These are phyloP conservation scores for Hetaerina titia DNA, from an alignment of 2,888 invertebrate genomes.

Conservation along the genomic window DNA sequence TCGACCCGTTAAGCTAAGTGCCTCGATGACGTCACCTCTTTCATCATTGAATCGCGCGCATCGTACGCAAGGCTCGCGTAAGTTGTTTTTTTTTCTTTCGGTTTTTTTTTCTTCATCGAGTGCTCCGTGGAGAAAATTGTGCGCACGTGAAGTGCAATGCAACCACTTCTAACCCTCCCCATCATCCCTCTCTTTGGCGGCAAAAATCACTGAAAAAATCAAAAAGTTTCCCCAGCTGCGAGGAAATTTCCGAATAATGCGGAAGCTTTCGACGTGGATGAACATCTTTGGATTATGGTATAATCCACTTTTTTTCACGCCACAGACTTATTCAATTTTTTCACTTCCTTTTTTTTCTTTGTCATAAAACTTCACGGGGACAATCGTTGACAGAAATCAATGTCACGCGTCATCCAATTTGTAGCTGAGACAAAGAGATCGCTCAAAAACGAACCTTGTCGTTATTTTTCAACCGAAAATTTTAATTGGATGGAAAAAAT, in stretches of 20 bases:
- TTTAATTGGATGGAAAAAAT: neutral
- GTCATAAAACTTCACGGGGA: neutral
- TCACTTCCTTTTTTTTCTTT: neutral
- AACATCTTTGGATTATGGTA: neutral
- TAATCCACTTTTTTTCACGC: neutral
- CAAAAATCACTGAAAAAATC: too few relatives aligned
- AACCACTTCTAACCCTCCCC: neutral
- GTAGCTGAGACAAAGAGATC: neutral
- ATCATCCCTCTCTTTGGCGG: too few relatives aligned
- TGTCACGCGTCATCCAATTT: neutral
- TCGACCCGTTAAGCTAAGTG: neutral
- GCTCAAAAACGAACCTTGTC: neutral
- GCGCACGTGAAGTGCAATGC: neutral
- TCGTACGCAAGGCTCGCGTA: neutral
- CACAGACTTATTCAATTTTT: neutral
- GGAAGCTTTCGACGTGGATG: neutral
- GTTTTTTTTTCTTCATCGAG: neutral
- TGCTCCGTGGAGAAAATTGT: neutral
- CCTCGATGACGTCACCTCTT: neutral
- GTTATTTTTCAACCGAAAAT: neutral
- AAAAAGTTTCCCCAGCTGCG: neutral
- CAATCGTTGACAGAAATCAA: neutral
- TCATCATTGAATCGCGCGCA: neutral
- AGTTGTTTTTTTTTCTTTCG: neutral
- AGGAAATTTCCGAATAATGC: neutral